A percentile compares a stretch with the other conserved stretches of the same genome.
These are phyloP conservation scores for Didymodactylos carnosus DNA, from an alignment of 2,888 invertebrate species.

Conservation along the genomic window DNA sequence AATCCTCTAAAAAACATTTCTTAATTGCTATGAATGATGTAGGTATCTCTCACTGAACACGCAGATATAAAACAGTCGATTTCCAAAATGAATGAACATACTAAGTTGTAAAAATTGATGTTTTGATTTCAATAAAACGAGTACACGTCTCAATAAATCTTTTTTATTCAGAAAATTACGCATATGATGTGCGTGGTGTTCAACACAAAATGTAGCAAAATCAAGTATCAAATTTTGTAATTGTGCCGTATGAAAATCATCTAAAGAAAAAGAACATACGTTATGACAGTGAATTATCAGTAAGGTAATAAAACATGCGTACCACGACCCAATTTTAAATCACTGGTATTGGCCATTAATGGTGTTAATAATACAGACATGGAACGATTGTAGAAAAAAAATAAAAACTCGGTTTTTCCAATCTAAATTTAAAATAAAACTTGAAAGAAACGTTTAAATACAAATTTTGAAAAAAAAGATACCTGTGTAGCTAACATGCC, in stretches of 20 bases:
- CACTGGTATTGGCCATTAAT: constrained; percentile 71
- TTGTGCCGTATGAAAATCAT: constrained; percentile 90
- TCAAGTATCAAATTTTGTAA: constrained; percentile 79
- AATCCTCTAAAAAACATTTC: too few species aligned
- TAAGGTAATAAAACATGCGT: neutral
- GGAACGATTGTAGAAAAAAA: constrained; percentile 94
- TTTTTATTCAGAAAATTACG: constrained; percentile 91
- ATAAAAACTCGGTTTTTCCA: constrained; percentile 90
- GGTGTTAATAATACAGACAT: constrained; percentile 89
- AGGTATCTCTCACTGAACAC: neutral
- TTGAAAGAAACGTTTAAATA: constrained; percentile 10
- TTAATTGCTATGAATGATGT: too few species aligned
- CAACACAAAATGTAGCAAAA: constrained; percentile 86
- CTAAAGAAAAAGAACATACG: constrained; percentile 33
- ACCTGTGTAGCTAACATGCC: constrained; percentile 79
- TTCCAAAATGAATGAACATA: constrained; percentile 33
- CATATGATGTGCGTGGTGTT: constrained; percentile 95
- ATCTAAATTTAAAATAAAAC: constrained; percentile 50
- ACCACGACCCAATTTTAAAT: constrained; percentile 35
- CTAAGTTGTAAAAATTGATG: constrained; percentile 87
- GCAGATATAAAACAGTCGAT: neutral
- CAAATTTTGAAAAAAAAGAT: constrained; percentile 25
- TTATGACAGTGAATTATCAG: neutral
- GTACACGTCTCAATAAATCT: constrained; percentile 75
- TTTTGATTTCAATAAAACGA: constrained; percentile 83